Evolutionary conservation across 2,113 vertebrate species (phyloP).

Genomic region (Typhlomys cinereus): DNA sequence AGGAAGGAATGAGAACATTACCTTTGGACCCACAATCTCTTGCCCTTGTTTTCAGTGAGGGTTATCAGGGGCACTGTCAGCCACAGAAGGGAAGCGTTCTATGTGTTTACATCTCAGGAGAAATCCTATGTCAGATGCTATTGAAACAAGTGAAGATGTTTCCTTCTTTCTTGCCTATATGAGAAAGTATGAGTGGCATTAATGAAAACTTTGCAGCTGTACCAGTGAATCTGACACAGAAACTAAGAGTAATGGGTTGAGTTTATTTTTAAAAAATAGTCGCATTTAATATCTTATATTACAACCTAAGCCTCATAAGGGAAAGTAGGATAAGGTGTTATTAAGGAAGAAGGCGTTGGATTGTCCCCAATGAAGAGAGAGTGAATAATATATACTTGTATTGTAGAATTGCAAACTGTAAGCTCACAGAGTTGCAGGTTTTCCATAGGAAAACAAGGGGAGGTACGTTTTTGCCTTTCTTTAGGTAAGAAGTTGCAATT

Average conservation of each 20-base stretch:
- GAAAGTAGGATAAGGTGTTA: not conserved
- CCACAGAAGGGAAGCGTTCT: not conserved
- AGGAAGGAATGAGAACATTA: accelerated
- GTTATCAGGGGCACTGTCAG: not conserved
- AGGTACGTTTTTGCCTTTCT: not conserved
- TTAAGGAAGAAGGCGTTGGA: not conserved
- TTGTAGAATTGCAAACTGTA: not conserved
- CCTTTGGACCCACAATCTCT: no score
- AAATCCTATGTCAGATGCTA: not conserved
- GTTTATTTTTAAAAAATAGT: not conserved
- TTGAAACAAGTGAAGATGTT: not conserved
- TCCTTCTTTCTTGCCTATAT: not conserved
- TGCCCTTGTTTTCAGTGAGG: not conserved
- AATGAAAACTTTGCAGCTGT: not conserved
- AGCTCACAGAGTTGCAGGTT: not conserved
- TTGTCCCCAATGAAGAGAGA: not conserved
- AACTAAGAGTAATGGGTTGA: not conserved
- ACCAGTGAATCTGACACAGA: not conserved
- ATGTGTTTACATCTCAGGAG: not conserved
- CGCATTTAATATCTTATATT: not conserved
- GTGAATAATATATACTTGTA: no score
- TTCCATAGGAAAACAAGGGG: not conserved
- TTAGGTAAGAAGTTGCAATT: not conserved
- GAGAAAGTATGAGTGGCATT: not conserved
- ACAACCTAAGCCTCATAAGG: not conserved